Evolutionary conservation across 64 coral and sea anemone species (phyloP).

Genomic region (Orbicella faveolata): DNA sequence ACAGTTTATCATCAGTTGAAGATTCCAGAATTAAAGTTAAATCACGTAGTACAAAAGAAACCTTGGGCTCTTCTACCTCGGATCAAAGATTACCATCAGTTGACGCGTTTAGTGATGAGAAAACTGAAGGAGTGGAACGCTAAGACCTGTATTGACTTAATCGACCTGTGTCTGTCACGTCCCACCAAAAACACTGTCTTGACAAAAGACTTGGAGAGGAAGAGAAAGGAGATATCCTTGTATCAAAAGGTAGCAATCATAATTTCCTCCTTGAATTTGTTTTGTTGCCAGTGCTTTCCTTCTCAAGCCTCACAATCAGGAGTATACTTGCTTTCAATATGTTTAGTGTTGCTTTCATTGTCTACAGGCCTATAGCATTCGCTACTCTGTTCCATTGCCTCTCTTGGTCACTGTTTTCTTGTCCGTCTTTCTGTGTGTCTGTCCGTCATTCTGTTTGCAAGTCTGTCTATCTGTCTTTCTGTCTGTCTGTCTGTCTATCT

Average conservation of each 20-base stretch:
- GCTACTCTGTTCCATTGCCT: background rate
- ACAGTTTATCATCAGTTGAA: slow-evolving; percentile 32
- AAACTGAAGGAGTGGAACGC: slow-evolving; percentile 77
- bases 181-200: slow-evolving; percentile 52
- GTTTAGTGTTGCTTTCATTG: background rate
- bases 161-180: slow-evolving; percentile 70
- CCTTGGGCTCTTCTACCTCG: slow-evolving; percentile 75
- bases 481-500: background rate
- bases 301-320: background rate
- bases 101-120: slow-evolving; percentile 64
- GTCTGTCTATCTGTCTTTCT: background rate
- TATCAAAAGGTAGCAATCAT: slow-evolving; percentile 67
- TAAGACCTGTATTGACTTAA: slow-evolving; percentile 59
- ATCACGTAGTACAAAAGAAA: slow-evolving; percentile 69
- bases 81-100: slow-evolving; percentile 68
- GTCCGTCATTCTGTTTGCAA: background rate
- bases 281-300: background rate
- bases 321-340: background rate
- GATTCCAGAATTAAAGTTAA: slow-evolving; percentile 64
- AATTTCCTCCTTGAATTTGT: background rate
- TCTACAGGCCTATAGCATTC: no score
- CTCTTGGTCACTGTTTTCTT: background rate
- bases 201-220: slow-evolving; percentile 58
- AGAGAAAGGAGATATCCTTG: slow-evolving; percentile 67
- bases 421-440: background rate